Base-by-base conservation (phyloP, 2,888 invertebrate genomes). In the Caenorhabditis sp. region DNA sequence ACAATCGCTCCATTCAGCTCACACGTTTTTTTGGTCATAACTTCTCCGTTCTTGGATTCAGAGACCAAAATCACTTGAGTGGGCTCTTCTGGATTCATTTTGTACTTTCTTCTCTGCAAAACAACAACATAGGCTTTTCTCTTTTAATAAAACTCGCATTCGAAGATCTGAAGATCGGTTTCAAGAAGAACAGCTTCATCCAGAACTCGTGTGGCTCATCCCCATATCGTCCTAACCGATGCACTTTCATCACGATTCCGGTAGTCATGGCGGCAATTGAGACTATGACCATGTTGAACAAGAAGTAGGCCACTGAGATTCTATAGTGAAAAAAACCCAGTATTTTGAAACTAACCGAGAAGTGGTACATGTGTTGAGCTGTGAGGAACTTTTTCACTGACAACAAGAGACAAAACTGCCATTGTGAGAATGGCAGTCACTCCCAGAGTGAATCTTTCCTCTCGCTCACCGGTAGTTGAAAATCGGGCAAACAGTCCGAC, bases 371-470 rank as follows among this genome's bases (percentile, higher is more conserved):
- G 81, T 9, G 87, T 87, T 1, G 87, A 87, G 39, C 80, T 81
- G 46, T 87, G 87, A 7, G 87, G 87, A 17, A 87, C 87, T 45
- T 87, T 87, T 68, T 87, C 87, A 75, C 83, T 82, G 5, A 87
- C 87, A 7, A 87, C 87, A 39, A 87, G 68, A n/a, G 86, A 87
- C 20, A 87, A 72, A 32, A 87, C 87, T 1, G 87, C 87, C 85
- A 86, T 87, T n/a, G 87, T 87, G n/a, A 87, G 75, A 15, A 86
- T 87, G 1, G 86, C 85, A 20, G 84, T 87, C 2, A 87, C 87
- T 52, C 87, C 87, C 4, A 87, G 78, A 8, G 87, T 87, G 62
- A 87, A 87, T 22, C 75, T 24, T 8, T 86, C 86, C 56, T 84
- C 83, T 70, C 86, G 37, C 76, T 86, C 86, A n/a, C 85, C 84